A percentile compares a stretch with the other conserved stretches of the same genome.
Conservation (phyloP, 2,797 vertebrate species). For the Selene dorsalis region DNA sequence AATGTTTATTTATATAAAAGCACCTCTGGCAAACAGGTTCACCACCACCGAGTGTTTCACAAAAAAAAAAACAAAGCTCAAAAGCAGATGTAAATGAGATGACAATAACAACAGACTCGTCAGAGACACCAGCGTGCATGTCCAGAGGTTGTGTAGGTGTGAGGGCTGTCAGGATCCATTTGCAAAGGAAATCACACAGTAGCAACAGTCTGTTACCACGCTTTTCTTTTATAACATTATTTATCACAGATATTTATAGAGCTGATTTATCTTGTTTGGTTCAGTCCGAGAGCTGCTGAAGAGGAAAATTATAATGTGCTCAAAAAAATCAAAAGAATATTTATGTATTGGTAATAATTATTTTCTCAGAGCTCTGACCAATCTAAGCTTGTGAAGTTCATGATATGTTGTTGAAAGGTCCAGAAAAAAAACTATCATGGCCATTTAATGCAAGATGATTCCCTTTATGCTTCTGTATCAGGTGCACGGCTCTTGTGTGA, state of each 20-base stretch:
- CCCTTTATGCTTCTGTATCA: neutral
- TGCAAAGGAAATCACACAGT: slow-evolving; percentile 46
- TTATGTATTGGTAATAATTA: no score
- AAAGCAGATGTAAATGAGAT: slow-evolving; percentile 60
- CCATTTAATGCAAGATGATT: neutral
- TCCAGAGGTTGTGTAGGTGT: slow-evolving; percentile 63
- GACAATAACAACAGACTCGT: slow-evolving; percentile 49
- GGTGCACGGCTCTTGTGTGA: neutral
- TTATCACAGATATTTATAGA: neutral
- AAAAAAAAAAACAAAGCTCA: slow-evolving; percentile 28
- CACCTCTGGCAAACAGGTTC: slow-evolving; percentile 41
- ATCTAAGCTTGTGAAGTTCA: neutral
- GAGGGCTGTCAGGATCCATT: slow-evolving; percentile 53
- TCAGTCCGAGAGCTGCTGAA: slow-evolving; percentile 1
- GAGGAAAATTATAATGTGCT: neutral
- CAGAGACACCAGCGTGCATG: slow-evolving; percentile 39
- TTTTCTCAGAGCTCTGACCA: no score
- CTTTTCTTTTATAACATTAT: slow-evolving; percentile 16
- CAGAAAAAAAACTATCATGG: neutral
- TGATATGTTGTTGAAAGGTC: slow-evolving; percentile 1
- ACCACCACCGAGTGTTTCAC: slow-evolving; percentile 13
- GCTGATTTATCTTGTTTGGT: neutral
- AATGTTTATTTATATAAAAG: slow-evolving; percentile 65
- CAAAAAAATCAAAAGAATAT: no score
- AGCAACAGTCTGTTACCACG: slow-evolving; percentile 14